These are phyloP conservation scores for Prolemur simus DNA, from an alignment of 2,113 vertebrate species.

Conservation along the genomic window DNA sequence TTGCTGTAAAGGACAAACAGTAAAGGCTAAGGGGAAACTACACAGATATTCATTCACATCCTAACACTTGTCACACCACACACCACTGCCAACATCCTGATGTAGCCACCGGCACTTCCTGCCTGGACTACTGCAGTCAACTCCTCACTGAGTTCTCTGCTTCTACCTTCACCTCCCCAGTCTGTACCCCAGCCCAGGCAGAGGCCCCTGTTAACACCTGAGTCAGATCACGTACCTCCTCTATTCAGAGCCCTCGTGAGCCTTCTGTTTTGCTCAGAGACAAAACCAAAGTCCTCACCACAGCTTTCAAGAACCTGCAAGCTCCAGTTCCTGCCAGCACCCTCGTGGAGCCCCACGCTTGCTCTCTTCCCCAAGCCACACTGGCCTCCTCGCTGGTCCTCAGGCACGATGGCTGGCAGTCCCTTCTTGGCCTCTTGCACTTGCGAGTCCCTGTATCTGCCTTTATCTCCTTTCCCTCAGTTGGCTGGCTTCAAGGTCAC, in stretches of 20 bases:
- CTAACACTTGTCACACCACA: neutral
- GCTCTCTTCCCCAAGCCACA: neutral
- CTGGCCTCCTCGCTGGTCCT: neutral
- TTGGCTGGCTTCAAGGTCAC: neutral
- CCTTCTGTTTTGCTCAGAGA: neutral
- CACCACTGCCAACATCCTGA: neutral
- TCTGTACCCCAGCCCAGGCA: neutral
- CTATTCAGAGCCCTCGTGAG: neutral
- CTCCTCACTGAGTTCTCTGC: neutral
- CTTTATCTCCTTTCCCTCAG: neutral
- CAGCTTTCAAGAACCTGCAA: neutral
- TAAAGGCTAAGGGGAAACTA: neutral
- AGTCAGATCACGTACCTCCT: neutral
- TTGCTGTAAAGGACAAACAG: neutral
- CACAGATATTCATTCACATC: neutral
- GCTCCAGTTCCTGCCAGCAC: neutral
- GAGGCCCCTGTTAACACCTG: neutral
- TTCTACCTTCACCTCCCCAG: neutral
- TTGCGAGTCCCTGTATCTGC: neutral
- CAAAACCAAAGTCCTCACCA: neutral
- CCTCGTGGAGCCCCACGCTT: accelerated
- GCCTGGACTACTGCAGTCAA: neutral
- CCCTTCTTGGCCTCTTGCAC: neutral
- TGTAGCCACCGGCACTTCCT: neutral
- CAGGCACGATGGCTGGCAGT: accelerated